A percentile compares a stretch with the other conserved stretches of the same genome.
Evolutionary conservation across 2,113 vertebrate genomes (phyloP).

Genomic region (Xiphophorus hellerii): DNA sequence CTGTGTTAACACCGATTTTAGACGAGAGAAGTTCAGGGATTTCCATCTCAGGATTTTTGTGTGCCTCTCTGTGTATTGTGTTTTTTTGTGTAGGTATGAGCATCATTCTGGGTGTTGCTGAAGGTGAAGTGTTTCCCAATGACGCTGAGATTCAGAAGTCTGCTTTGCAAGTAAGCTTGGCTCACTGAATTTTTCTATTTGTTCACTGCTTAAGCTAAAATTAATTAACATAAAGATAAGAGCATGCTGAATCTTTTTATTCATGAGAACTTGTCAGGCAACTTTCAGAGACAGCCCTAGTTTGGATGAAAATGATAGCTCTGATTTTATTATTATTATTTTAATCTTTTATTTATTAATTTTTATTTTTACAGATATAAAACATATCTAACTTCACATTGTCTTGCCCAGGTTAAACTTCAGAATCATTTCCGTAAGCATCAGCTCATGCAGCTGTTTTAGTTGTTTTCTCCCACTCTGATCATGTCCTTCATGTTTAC

Average conservation of each 20-base stretch:
- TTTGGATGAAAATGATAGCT: not conserved
- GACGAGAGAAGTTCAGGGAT: not conserved
- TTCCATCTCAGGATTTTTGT: not conserved
- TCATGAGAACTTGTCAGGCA: not conserved
- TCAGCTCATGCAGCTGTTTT: not conserved
- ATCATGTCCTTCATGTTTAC: not conserved
- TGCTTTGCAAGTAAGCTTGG: constrained; percentile 84
- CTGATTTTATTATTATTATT: not conserved
- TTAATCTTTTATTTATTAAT: no score
- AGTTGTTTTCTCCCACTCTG: not conserved
- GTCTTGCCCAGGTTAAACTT: not conserved
- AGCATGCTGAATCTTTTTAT: not conserved
- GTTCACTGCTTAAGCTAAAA: not conserved
- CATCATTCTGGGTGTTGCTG: constrained; percentile 93
- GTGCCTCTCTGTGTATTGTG: fast-evolving
- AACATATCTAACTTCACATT: not conserved
- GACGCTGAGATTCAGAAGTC: constrained; percentile 98
- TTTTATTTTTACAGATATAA: no score
- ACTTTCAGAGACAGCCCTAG: not conserved
- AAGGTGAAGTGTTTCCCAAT: constrained; percentile 93
- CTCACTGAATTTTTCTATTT: not conserved
- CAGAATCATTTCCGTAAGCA: not conserved
- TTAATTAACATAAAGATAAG: not conserved
- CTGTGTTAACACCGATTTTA: not conserved
- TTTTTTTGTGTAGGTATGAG: constrained; percentile 86